These are phyloP conservation scores for Otocyon megalotis DNA, from an alignment of 2,113 vertebrate species.

Conservation along the genomic window DNA sequence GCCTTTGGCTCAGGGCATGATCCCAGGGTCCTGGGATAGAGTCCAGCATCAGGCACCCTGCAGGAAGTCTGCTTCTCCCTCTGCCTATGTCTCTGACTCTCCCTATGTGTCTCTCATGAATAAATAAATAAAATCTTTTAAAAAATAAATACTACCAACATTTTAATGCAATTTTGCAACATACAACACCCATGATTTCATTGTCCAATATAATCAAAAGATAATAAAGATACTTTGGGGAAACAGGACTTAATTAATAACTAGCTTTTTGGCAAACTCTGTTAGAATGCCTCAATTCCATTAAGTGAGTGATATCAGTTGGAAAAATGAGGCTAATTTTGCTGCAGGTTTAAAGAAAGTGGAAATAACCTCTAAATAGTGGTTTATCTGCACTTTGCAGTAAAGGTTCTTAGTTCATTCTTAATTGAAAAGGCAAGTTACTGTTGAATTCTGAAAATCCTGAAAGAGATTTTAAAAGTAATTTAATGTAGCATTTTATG, in stretches of 20 bases:
- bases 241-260: slow-evolving; percentile 36
- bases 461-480: slow-evolving; percentile 83
- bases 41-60: no score
- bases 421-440: slow-evolving; percentile 83
- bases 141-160: background rate
- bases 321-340: slow-evolving; percentile 75
- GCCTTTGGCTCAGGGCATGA: no score
- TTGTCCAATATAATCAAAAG: slow-evolving; percentile 30
- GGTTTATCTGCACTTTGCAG: slow-evolving; percentile 15
- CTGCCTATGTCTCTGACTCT: no score
- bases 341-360: slow-evolving; percentile 57
- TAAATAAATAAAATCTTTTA: no score
- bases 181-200: background rate
- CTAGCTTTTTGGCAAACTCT: slow-evolving; percentile 49
- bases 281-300: slow-evolving; percentile 11
- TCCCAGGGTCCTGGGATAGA: no score
- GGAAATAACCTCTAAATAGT: slow-evolving; percentile 54
- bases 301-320: slow-evolving; percentile 37
- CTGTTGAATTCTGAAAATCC: slow-evolving; percentile 83
- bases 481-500: slow-evolving; percentile 83
- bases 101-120: no score
- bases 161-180: slow-evolving; percentile 55
- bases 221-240: slow-evolving; percentile 14
- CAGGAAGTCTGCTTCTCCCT: no score
- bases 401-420: slow-evolving; percentile 71